Evolutionary conservation across 2,888 invertebrate genomes (phyloP), one percentile per base, ranked within the genome.

Genomic region (Oscheius onirici): DNA sequence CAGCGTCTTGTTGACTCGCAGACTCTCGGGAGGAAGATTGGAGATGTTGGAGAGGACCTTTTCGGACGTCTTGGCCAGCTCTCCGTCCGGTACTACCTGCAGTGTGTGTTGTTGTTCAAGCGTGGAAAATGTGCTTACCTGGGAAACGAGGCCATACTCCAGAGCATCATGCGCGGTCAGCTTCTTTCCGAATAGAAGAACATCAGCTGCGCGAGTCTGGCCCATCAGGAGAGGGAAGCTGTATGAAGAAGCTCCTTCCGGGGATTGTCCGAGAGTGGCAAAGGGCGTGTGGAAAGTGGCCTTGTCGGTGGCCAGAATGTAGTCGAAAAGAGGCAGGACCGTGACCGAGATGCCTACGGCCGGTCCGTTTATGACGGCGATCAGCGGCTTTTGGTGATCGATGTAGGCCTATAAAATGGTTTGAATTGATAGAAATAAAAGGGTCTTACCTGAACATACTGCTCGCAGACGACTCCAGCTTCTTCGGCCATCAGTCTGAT

Each of bases 291-390:
- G 90, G 88, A 97, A 95, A 74, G 92, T 52, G 22, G 75, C 84
- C 88, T 90, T 92, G 81, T 95, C 93, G n/a, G 92, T 91, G 67
- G 94, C 93, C 90, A 94, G 94, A 8, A 95, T 92, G 71, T 93
- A 90, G 90, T 97, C 97, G 89, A 92, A 95, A 0, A 97, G 90
- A 0, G 92, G 92, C 10, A 60, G 90, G 11, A 93, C 92, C 0
- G 97, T 97, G 2, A 92, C 92, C 51, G 92, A 92, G 80, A 97
- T 92, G 28, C 97, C 97, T 80, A 97, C 92, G 15, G 95, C 94
- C 51, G 95, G 95, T 1, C 97, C 97, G 90, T 97, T 96, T 0
- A 97, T 92, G 71, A 95, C 89, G 15, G 93, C 93, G 76, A 97
- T 91, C 52, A 97, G 88, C 43, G 95, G 89, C 89, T 97, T 99